A percentile compares a stretch with the other conserved stretches of the same genome.
These are phyloP conservation scores for Peromyscus melanophrys DNA, from an alignment of 2,797 vertebrate genomes.

Conservation along the genomic window DNA sequence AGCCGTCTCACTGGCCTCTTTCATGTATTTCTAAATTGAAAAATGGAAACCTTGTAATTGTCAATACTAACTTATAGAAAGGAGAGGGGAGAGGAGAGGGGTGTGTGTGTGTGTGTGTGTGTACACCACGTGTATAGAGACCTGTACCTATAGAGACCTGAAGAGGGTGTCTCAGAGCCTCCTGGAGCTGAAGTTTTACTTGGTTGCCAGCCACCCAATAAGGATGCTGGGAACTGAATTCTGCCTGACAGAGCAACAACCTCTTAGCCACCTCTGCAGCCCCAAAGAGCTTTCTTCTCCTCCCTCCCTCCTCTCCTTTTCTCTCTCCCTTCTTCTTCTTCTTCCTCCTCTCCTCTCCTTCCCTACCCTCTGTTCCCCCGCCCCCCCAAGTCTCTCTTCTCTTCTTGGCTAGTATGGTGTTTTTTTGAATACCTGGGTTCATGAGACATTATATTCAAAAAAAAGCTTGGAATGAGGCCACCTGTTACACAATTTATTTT, in stretches of 20 bases:
- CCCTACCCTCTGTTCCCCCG: not conserved
- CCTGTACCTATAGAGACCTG: not conserved
- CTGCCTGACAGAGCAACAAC: not conserved
- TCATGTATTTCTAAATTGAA: constrained; percentile 52
- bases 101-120: not conserved
- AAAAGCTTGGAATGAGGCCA: not conserved
- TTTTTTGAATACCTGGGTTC: not conserved
- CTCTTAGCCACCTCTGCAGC: not conserved
- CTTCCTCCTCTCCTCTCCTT: not conserved
- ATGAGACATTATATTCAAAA: constrained; percentile 7
- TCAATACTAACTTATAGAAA: not conserved
- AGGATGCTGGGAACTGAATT: not conserved
- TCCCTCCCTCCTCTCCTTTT: not conserved
- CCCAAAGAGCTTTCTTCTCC: not conserved
- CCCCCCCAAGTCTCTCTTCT: not conserved
- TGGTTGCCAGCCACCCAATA: not conserved
- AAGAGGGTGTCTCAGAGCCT: not conserved
- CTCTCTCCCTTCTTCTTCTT: not conserved
- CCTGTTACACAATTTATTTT: not conserved
- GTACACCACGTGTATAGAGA: not conserved
- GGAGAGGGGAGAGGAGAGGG: not conserved
- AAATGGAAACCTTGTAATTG: constrained; percentile 50
- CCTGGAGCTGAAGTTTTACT: not conserved
- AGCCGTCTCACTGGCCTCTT: not conserved
- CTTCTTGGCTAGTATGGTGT: not conserved